These are phyloP conservation scores for Zonitis immaculata DNA, from an alignment of 2,888 invertebrate species.

Conservation along the genomic window DNA sequence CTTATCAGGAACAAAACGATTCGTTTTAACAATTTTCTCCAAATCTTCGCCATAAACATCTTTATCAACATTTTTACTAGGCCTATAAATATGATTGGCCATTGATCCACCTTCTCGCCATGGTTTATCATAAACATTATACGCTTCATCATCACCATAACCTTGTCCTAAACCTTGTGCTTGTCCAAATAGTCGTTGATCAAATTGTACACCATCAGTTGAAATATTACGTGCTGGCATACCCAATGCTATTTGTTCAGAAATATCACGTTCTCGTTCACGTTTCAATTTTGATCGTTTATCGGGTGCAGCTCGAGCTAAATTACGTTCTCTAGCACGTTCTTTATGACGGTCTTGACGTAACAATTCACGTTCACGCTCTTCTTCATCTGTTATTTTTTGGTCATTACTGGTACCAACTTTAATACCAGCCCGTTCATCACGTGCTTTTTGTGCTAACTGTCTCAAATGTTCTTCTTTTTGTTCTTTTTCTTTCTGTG, in stretches of 20 bases:
- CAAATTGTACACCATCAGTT: conserved; percentile 81
- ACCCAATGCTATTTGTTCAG: conserved; percentile 97
- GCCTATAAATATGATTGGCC: conserved; percentile 86
- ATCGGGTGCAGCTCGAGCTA: conserved; percentile 91
- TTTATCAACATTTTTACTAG: conserved; percentile 79
- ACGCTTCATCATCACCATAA: conserved; percentile 95
- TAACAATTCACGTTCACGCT: conserved; percentile 77
- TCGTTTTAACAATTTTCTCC: conserved; percentile 82
- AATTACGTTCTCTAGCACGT: conserved; percentile 85
- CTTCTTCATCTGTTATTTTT: conserved; percentile 56
- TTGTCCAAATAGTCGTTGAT: conserved; percentile 93
- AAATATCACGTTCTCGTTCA: conserved; percentile 93
- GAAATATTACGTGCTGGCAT: conserved; percentile 75
- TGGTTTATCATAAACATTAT: conserved; percentile 97
- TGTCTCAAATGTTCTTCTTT: conserved; percentile 92
- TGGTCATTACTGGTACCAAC: conserved; percentile 33
- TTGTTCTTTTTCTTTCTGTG: conserved; percentile 97
- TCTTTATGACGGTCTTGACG: conserved; percentile 88
- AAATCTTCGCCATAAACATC: conserved; percentile 89
- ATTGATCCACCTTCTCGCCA: conserved; percentile 89
- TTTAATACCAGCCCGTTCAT: conserved; percentile 84
- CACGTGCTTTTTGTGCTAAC: conserved; percentile 92
- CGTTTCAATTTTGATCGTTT: conserved; percentile 84
- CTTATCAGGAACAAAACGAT: conserved; percentile 94
- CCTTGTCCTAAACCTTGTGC: conserved; percentile 83